Base-by-base conservation (phyloP, 2,113 vertebrate genomes). In the Amblyopsis rosae region DNA sequence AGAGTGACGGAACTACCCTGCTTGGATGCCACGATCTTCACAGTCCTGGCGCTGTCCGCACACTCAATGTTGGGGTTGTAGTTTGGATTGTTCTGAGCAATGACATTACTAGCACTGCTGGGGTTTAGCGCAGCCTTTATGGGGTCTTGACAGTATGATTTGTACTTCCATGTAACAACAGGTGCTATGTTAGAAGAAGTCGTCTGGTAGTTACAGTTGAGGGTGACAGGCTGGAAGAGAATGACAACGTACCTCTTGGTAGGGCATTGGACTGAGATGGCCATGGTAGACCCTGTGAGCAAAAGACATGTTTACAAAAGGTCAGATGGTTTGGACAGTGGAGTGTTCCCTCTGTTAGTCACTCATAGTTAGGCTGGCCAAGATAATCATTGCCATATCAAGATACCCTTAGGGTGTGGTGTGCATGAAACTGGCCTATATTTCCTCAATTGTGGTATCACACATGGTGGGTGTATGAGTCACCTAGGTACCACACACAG, bases 51-150 rank as follows among this genome's bases (percentile, higher is more conserved):
- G 3, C 26, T 87, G 81, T 98, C 95, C 1, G 93, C 81, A 58
- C 96, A 97, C 80, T 96, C 94, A 47, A 94, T 95, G 6, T 93
- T 94, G 13, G 96, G 88, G 75, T 95, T 88, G 59, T 92, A 96
- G 80, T 95, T 95, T 0, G 95, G 94, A 76, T 95, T 96, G 65
- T 82, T 87, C 6, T 94, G 90, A 3, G 92, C 77, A 12, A 96
- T 26, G 73, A 92, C 83, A 80, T 84, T 93, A 0, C 89, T 93
- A 2, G 93, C 88, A 3, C 94, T 94, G 85, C 79, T 90, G 0
- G 95, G 92, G 71, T 92, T 95, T 46, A 97, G 82, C 0, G 95
- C 94, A 1, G 94, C 94, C 12, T 94, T 85, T 7, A 97, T 73
- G 0, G 95, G 95, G 73, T 95, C 92, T 48, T 89, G 89, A 75